phyloP scores from a whole-genome alignment of 2,888 invertebrate genomes.

The Portevinia maculata region DNA sequence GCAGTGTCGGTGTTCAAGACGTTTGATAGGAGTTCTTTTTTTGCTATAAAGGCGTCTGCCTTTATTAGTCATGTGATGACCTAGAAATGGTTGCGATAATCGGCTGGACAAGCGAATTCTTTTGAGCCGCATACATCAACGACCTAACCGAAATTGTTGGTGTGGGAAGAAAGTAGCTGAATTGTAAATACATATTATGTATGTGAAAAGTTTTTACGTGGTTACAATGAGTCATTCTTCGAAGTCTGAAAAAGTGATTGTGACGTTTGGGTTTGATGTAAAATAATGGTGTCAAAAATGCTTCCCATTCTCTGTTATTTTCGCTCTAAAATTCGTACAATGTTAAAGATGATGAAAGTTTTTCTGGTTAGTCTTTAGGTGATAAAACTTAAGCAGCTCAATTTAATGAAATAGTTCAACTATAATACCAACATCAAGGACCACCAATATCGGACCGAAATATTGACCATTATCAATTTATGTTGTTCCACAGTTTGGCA shows the following conservation, averaged over 20 bases:
- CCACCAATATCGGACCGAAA: no score
- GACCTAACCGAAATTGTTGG: background rate
- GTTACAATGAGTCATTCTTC: background rate
- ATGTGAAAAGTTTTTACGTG: background rate
- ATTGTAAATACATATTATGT: background rate
- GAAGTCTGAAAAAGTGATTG: background rate
- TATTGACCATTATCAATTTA: no score
- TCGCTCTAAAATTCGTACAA: no score
- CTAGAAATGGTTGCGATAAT: conserved; percentile 34
- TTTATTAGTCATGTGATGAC: conserved; percentile 55
- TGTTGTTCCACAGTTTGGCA: no score
- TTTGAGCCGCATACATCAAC: background rate
- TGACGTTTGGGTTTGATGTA: no score
- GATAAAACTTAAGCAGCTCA: no score
- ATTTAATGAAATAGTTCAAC: no score
- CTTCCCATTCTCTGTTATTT: no score
- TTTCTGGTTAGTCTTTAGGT: no score
- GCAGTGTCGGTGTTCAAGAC: conserved; percentile 36
- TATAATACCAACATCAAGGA: no score
- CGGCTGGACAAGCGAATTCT: conserved; percentile 46
- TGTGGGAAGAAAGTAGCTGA: background rate
- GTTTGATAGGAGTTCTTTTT: conserved; percentile 7
- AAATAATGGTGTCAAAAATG: no score
- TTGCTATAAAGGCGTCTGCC: conserved; percentile 23
- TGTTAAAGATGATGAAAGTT: no score